Percentiles rank a stretch among this genome's conserved stretches.
Evolutionary conservation across 1,140 invertebrate genomes (phyloP).

Genomic region (Notospermus geniculatus): DNA sequence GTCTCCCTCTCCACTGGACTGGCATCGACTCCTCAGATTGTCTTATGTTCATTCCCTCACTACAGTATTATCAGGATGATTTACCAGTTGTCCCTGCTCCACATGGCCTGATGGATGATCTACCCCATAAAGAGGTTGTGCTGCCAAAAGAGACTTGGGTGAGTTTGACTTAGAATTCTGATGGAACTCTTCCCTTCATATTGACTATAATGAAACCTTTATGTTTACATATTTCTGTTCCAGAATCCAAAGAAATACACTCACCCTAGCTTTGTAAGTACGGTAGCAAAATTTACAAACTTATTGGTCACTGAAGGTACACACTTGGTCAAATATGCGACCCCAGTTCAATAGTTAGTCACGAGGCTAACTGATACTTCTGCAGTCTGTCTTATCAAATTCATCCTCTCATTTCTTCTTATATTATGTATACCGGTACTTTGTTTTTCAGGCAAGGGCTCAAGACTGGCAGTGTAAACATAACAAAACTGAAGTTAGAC

Average conservation of each 20-base stretch:
- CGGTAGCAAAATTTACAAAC: too few species aligned
- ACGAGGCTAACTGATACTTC: background rate
- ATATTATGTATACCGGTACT: background rate
- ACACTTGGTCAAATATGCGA: too few species aligned
- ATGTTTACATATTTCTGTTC: conserved; percentile 10
- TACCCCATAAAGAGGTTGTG: conserved; percentile 25
- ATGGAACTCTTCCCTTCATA: too few species aligned
- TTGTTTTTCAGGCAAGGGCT: too few species aligned
- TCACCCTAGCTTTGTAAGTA: conserved; percentile 25
- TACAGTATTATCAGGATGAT: conserved; percentile 14
- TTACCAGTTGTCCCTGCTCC: conserved; percentile 27
- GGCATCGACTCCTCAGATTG: conserved; percentile 28
- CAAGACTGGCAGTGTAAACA: background rate
- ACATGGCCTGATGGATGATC: conserved; percentile 23
- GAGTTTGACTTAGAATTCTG: too few species aligned
- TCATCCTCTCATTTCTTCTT: too few species aligned
- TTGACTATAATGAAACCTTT: too few species aligned
- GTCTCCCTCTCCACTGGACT: conserved; percentile 20
- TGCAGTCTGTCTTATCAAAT: background rate
- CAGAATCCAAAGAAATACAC: conserved; percentile 26
- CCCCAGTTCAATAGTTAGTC: too few species aligned
- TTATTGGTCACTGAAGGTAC: too few species aligned
- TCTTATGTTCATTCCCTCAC: conserved; percentile 30
- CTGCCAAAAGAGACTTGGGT: conserved; percentile 12
- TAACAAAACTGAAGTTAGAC: background rate